Percentiles rank a stretch among this genome's conserved stretches.
These are phyloP conservation scores for Ophion ventricosus DNA, from an alignment of 2,888 invertebrate genomes.

Conservation along the genomic window DNA sequence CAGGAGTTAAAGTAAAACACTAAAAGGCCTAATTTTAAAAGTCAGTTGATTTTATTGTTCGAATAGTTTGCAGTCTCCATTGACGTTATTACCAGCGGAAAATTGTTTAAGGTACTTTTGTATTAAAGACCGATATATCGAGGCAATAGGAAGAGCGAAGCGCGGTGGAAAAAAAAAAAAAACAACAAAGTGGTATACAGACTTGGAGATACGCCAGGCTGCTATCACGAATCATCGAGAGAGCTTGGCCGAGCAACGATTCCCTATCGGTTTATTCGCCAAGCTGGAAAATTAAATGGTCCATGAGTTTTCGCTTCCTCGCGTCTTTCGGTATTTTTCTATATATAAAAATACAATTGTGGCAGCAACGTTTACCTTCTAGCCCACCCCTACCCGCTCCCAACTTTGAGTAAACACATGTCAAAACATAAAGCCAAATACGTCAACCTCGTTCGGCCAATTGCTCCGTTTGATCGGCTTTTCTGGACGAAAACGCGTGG, in stretches of 20 bases:
- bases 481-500: not conserved
- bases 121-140: not conserved
- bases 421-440: slow-evolving; percentile 28
- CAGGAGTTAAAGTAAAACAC: not conserved
- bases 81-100: not conserved
- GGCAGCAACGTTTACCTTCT: slow-evolving; percentile 39
- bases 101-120: not conserved
- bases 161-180: not conserved
- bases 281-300: slow-evolving; percentile 61
- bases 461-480: not conserved
- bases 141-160: not conserved
- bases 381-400: slow-evolving; percentile 12
- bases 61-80: not conserved
- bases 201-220: slow-evolving; percentile 59
- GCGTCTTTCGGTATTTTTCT: slow-evolving; percentile 41
- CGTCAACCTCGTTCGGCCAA: slow-evolving; percentile 2
- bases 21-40: not conserved
- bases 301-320: slow-evolving; percentile 59
- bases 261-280: slow-evolving; percentile 70
- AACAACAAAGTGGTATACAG: slow-evolving; percentile 5
- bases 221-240: slow-evolving; percentile 46
- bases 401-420: slow-evolving; percentile 29
- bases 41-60: not conserved
- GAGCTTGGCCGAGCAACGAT: slow-evolving; percentile 56
- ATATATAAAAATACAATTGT: slow-evolving; percentile 34